Base-by-base conservation (phyloP, 2,113 vertebrate genomes). In the Hydrolagus affinis region DNA sequence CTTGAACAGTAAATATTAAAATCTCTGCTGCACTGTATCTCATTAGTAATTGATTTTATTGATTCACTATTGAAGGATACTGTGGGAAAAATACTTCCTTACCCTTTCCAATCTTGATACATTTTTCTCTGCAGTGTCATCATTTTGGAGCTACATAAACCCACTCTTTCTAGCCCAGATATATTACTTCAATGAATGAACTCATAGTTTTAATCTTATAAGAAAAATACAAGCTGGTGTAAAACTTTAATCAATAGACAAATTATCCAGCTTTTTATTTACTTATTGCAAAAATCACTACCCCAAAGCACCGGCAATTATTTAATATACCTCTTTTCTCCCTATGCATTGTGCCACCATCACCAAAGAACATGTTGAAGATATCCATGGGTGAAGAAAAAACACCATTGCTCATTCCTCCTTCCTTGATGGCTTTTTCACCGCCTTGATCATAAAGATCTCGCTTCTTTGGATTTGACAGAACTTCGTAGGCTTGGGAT, bases 291-390 rank as follows among this genome's bases (percentile, higher is more conserved):
- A 32, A 66, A 17, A 30, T 32, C 6, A 19, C 15, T 62, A n/a
- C 76, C 76, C 59, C 60, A 7, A 68, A 12, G 57, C 60, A 28
- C 2, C 60, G 78, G 78, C 64, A 66, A 66, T 30, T 7, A 83
- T 25, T 73, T 73, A 21, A 25, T 83, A 90, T 90, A 98, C 98
- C 97, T 95, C 90, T 95, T 88, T 96, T 95, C 89, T 99, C 97
- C 91, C 96, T 94, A 86, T 96, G 95, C 94, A 95, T 97, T 88
- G 95, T 94, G 87, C 97, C 95, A 86, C 97, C 96, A 68, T 97
- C 98, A 86, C 97, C 98, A 91, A 99, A 99, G 90, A 99, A 99
- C 97, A 98, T 99, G 93, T 99, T 96, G 89, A 99, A 99, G 90
- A 99, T 97, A 91, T 99, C 97, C 95, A 96, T 99, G 57, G 98